phyloP scores from a whole-genome alignment of 2,113 vertebrate species.

The Deroptyus accipitrinus region DNA sequence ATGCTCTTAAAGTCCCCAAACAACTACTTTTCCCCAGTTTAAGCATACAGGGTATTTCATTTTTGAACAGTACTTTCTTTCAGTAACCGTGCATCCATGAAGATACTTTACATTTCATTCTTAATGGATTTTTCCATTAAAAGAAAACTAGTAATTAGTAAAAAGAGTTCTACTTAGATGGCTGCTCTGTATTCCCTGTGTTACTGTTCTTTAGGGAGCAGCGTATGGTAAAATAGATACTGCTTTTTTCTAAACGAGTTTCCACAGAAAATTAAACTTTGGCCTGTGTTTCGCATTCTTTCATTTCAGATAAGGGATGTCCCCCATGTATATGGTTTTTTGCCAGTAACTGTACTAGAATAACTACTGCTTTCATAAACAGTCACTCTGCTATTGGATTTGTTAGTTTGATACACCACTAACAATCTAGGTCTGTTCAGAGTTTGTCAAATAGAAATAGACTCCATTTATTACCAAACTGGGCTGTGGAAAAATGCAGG shows the following conservation, averaged over 20 bases:
- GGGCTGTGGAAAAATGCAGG: background rate
- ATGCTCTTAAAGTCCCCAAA: background rate
- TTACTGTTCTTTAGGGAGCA: slow-evolving; percentile 20
- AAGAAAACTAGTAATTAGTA: slow-evolving; percentile 24
- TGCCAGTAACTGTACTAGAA: background rate
- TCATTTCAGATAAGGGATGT: background rate
- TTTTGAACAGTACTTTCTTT: background rate
- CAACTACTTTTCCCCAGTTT: background rate
- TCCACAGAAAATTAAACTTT: background rate
- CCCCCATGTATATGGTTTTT: background rate
- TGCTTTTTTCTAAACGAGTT: background rate
- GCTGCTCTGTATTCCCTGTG: background rate
- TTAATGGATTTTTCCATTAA: slow-evolving; percentile 12
- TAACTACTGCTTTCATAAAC: background rate
- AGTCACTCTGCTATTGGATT: background rate
- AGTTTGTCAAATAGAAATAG: background rate
- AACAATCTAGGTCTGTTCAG: background rate
- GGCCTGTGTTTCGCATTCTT: background rate
- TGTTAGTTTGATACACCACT: background rate
- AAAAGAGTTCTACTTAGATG: background rate
- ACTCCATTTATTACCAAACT: background rate
- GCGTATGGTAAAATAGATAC: background rate
- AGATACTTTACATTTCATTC: background rate
- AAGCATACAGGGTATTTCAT: background rate
- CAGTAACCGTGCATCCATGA: background rate